Evolutionary conservation across 2,888 invertebrate species (phyloP).

Genomic region (Hesperia comma): DNA sequence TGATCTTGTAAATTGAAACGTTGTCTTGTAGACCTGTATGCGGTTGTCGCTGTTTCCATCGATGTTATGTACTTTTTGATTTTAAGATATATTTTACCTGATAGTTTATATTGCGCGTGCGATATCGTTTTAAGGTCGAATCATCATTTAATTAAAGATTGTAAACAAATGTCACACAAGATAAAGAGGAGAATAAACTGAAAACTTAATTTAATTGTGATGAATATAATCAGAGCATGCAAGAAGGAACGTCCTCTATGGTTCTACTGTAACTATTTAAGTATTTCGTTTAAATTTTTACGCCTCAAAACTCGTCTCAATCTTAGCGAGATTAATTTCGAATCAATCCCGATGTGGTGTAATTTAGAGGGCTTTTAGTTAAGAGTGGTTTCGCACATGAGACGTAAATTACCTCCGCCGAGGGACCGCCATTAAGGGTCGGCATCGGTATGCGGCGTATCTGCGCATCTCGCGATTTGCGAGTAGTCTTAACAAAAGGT

Average conservation of each 20-base stretch:
- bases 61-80: slow-evolving; percentile 45
- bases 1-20: slow-evolving; percentile 81
- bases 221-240: not conserved
- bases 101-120: slow-evolving; percentile 28
- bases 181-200: not conserved
- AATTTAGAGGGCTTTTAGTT: slow-evolving; percentile 81
- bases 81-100: slow-evolving; percentile 45
- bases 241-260: not conserved
- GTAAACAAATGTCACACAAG: not conserved
- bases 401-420: slow-evolving; percentile 78
- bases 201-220: not conserved
- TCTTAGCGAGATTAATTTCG: slow-evolving; percentile 72
- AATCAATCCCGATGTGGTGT: slow-evolving; percentile 77
- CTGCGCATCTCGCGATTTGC: slow-evolving; percentile 79
- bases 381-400: slow-evolving; percentile 80
- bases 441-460: slow-evolving; percentile 77
- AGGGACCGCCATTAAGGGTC: slow-evolving; percentile 76
- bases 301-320: slow-evolving; percentile 43
- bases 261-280: not conserved
- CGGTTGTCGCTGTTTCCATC: slow-evolving; percentile 52
- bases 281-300: slow-evolving; percentile 32
- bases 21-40: slow-evolving; percentile 63
- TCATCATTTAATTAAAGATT: slow-evolving; percentile 1
- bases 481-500: slow-evolving; percentile 76
- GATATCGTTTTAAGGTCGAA: slow-evolving; percentile 10